Evolutionary conservation across 2,888 invertebrate species (phyloP).

Genomic region (Drosophila kuntzei): DNA sequence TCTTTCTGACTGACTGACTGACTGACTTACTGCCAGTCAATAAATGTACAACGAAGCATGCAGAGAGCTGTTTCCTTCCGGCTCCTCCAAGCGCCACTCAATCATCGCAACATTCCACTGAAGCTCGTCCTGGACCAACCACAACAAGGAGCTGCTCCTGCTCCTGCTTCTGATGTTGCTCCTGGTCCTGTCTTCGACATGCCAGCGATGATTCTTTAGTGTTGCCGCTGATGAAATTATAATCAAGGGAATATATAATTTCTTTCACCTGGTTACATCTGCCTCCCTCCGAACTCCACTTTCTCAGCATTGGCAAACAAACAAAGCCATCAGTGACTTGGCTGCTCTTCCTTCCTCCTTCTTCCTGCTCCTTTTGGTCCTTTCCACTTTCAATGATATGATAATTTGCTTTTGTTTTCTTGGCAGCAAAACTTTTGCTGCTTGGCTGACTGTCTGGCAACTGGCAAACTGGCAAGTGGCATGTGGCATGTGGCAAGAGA

Average conservation of each 20-base stretch:
- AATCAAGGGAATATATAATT: conserved; percentile 84
- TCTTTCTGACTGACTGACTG: conserved; percentile 27
- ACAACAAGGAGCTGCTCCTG: conserved; percentile 43
- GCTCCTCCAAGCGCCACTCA: conserved; percentile 62
- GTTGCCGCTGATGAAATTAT: conserved; percentile 84
- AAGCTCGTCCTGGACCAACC: conserved; percentile 53
- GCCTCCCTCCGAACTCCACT: conserved; percentile 2
- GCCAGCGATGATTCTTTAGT: conserved; percentile 73
- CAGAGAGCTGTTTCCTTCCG: conserved; percentile 60
- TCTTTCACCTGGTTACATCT: conserved; percentile 82
- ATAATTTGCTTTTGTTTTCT: conserved; percentile 80
- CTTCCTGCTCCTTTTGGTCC: conserved; percentile 9
- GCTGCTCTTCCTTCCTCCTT: conserved; percentile 10
- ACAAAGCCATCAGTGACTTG: conserved; percentile 58
- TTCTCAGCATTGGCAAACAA: conserved; percentile 37
- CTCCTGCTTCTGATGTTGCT: conserved; percentile 13
- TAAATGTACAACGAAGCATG: conserved; percentile 69
- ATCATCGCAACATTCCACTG: conserved; percentile 61
- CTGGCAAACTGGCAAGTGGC: conserved; percentile 9
- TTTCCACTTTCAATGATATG: conserved; percentile 68
- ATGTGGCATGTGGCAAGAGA: conserved; percentile 24
- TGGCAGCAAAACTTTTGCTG: conserved; percentile 65
- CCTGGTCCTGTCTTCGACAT: conserved; percentile 67
- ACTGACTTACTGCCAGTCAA: conserved; percentile 62
- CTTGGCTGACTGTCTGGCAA: conserved; percentile 28